phyloP scores from a whole-genome alignment of 2,113 vertebrate genomes.

The Cyrtonyx montezumae region DNA sequence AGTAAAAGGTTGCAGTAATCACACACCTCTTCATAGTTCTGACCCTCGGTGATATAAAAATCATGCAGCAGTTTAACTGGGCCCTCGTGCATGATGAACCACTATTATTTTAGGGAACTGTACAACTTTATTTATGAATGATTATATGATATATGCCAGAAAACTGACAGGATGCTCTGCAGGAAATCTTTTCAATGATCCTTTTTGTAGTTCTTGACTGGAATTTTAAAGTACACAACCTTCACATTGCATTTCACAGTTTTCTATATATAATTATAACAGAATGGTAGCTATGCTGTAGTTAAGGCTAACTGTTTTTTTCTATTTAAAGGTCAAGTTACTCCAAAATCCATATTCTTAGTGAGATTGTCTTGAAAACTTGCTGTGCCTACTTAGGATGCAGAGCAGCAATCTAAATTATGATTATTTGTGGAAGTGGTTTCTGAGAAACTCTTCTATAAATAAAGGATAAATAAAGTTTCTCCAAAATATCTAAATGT shows the following conservation, averaged over 20 bases:
- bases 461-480: constrained; percentile 57
- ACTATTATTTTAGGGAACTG: constrained; percentile 39
- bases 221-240: constrained; percentile 39
- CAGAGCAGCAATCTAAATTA: constrained; percentile 21
- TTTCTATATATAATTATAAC: constrained; percentile 37
- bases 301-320: constrained; percentile 51
- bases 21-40: background rate
- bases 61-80: background rate
- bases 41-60: background rate
- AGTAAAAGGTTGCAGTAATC: background rate
- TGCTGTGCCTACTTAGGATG: constrained; percentile 27
- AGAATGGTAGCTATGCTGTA: constrained; percentile 44
- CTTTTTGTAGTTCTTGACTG: background rate
- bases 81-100: background rate
- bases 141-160: constrained; percentile 15
- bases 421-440: constrained; percentile 46
- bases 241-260: constrained; percentile 43
- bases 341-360: constrained; percentile 61
- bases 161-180: constrained; percentile 42
- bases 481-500: constrained; percentile 20
- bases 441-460: constrained; percentile 53
- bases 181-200: constrained; percentile 24
- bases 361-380: constrained; percentile 38
- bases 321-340: constrained; percentile 68
- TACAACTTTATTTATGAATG: constrained; percentile 33